Evolutionary conservation across 2,797 vertebrate genomes (phyloP), one percentile per base, ranked within the genome.

Genomic region (Halcyon smyrnensis): DNA sequence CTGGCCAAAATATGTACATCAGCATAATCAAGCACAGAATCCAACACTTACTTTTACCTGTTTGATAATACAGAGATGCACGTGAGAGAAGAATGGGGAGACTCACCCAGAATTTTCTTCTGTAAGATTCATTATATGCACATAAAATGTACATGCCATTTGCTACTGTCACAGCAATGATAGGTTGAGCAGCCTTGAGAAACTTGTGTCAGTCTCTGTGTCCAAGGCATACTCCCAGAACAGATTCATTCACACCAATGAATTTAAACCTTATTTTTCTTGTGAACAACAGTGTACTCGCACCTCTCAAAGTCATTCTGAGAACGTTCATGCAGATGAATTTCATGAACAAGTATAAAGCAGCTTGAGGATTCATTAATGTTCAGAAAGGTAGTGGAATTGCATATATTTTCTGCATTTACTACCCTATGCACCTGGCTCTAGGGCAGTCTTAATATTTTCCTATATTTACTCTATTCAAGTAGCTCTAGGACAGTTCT

Each of bases 221-320:
- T 25, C 57, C 82, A 53, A 39, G 34, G 45, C 37, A 41, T 2
- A 0, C 24, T 76, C n/a, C 34, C 41, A 48, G 39, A 70, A 51
- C 3, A 45, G 28, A 36, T 60, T 88, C 36, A 17, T 71, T 51
- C 1, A 1, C 34, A 28, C 2, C 24, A 32, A 4, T 37, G 27
- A 77, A 79, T 79, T 76, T 45, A 73, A 84, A 83, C 16, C 21
- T n/a, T 36, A 4, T 39, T 79, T 78, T 84, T 82, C 57, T 83
- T 41, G 12, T 75, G 73, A 89, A 48, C 51, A 84, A 15, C 25
- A 93, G 27, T 1, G 1, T 37, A 82, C 23, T 39, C 37, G 32
- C 34, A 78, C 41, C 59, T 95, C 88, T 59, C 77, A 82, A 95
- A 86, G 74, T 87, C 86, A 94, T 48, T 82, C 53, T 32, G 20